Base-by-base conservation (phyloP, 2,888 invertebrate genomes). In the Hypselothyrea guttata region DNA sequence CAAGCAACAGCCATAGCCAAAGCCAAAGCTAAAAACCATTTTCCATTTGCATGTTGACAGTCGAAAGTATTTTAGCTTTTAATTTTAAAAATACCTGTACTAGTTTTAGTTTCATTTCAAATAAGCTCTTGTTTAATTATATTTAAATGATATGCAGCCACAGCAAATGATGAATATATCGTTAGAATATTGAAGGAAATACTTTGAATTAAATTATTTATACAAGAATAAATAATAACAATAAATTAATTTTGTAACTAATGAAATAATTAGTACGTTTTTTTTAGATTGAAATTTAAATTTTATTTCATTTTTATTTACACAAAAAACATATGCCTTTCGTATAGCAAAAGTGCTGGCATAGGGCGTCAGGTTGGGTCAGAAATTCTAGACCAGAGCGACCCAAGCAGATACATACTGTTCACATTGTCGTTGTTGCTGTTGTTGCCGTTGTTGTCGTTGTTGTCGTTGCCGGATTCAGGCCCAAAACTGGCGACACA, bases 1-100 rank as follows among this genome's bases (percentile, higher is more conserved):
- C 83, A 75, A 78, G 76, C 60, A 71, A 60, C 65, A 56, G 44
- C 55, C 63, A 66, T 51, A 54, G 48, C 53, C 53, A 57, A 56
- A 61, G 55, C 57, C 72, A 69, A 62, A 84, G 75, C 22, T 22
- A 22, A 22, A 22, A 22, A 22, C 75, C 68, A 60, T 52, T 72
- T 41, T 72, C 48, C 67, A 84, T 84, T 84, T 82, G 82, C 84
- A 84, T 81, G 78, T 77, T 62, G 34, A 51, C 61, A 57, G 58
- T 2, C 22, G 5, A 5, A 5, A 22, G 5, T 22, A 22, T 22
- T 22, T 22, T 22, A 22, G 22, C 22, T 5, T 5, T 22, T 22
- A 72, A 45, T 22, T 22, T 5, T 22, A 22, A 2, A 22, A 22
- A 41, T 65, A 65, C 51, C 45, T 15, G 18, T 15, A 4, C 13